These are phyloP conservation scores for Nerophis ophidion DNA, from an alignment of 2,113 vertebrate genomes.

Conservation along the genomic window DNA sequence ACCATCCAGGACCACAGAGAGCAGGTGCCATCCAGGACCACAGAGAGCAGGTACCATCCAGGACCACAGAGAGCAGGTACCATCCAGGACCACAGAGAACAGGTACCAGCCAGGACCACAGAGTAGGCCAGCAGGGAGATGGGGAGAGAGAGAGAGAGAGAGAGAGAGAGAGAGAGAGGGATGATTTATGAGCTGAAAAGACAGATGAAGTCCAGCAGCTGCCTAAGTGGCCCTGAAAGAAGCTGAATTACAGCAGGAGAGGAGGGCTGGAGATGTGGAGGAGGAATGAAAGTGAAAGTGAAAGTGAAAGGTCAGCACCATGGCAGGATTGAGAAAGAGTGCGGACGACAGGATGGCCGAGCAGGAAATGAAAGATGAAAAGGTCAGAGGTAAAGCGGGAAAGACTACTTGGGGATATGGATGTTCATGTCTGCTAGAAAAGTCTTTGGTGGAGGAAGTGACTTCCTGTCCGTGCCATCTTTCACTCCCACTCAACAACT, in stretches of 20 bases:
- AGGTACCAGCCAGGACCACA: no score
- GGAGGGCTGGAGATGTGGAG: conserved; percentile 47
- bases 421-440: conserved; percentile 10
- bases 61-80: no score
- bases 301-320: conserved; percentile 60
- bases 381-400: conserved; percentile 62
- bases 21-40: no score
- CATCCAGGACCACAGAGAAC: no score
- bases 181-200: conserved; percentile 73
- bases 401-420: conserved; percentile 38
- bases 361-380: conserved; percentile 61
- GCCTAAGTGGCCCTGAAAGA: conserved; percentile 74
- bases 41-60: no score
- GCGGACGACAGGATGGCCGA: conserved; percentile 54
- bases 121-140: no score
- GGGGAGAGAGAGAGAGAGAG: no score
- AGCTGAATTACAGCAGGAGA: conserved; percentile 67
- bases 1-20: no score
- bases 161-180: conserved; percentile 10
- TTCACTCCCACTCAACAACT: no score
- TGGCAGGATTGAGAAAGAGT: conserved; percentile 51
- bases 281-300: conserved; percentile 60
- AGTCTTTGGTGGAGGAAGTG: conserved; percentile 5
- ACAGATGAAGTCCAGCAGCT: conserved; percentile 72
- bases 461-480: background rate